Evolutionary conservation across 2,888 invertebrate genomes (phyloP).

Genomic region (Agonum fuliginosum): DNA sequence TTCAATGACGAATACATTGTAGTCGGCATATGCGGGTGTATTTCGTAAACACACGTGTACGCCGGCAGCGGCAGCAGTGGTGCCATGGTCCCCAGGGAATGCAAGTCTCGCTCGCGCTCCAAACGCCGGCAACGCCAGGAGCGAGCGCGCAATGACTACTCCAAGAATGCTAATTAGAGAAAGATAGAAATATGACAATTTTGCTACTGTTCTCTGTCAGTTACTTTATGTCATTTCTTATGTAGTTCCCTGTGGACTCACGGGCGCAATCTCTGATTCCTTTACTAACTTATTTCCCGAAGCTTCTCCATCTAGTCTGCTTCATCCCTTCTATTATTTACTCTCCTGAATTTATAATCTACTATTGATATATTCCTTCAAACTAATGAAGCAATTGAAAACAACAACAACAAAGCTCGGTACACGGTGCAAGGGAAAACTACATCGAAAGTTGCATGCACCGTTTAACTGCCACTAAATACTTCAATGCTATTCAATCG

Average conservation of each 20-base stretch:
- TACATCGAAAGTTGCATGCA: conserved; percentile 19
- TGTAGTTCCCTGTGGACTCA: conserved; percentile 67
- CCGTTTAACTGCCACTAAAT: conserved; percentile 25
- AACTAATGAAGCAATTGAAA: neutral
- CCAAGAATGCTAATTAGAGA: conserved; percentile 70
- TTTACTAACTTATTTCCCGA: conserved; percentile 65
- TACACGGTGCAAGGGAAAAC: conserved; percentile 1
- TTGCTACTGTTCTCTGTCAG: conserved; percentile 68
- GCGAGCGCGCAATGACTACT: conserved; percentile 66
- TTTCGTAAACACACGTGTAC: conserved; percentile 18
- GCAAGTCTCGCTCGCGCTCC: conserved; percentile 54
- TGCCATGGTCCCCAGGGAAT: conserved; percentile 62
- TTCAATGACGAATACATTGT: neutral
- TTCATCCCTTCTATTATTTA: conserved; percentile 68
- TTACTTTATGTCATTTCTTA: conserved; percentile 70
- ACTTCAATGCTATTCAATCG: too few species aligned
- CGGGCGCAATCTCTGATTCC: conserved; percentile 69
- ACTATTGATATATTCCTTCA: conserved; percentile 25
- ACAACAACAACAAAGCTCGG: neutral
- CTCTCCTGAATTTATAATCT: conserved; percentile 63
- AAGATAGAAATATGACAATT: conserved; percentile 70
- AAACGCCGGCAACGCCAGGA: neutral
- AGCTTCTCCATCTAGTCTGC: conserved; percentile 55
- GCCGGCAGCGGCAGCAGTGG: conserved; percentile 50
- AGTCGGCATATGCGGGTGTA: conserved; percentile 23